A percentile compares a stretch with the other conserved stretches of the same genome.
Conservation (phyloP, 2,113 vertebrate genomes). For the Pituophis catenifer region DNA sequence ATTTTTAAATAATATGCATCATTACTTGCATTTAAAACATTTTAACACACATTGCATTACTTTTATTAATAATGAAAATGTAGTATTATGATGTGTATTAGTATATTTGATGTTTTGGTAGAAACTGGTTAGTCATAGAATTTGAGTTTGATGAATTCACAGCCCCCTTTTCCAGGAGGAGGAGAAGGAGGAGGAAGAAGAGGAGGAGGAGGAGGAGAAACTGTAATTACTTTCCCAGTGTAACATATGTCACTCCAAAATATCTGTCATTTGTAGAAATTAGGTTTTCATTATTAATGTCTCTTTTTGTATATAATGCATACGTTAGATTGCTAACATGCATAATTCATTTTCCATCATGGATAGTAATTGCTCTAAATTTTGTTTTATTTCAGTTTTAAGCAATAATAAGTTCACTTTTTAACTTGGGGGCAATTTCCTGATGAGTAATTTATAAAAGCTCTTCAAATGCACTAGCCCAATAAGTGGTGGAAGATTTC, state of each 20-base stretch:
- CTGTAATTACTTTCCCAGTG: conserved; percentile 27
- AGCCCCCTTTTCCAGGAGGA: background rate
- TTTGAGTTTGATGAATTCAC: background rate
- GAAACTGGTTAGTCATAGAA: background rate
- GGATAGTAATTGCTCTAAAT: conserved; percentile 20
- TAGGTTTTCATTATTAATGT: conserved; percentile 28
- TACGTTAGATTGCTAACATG: conserved; percentile 22
- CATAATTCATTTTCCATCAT: background rate
- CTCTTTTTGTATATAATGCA: conserved; percentile 1
- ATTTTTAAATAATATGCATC: background rate
- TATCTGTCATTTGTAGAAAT: conserved; percentile 29
- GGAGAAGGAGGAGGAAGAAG: background rate
- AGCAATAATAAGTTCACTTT: conserved; percentile 14
- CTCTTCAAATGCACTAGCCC: background rate
- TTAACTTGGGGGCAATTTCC: background rate
- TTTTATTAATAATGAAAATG: background rate
- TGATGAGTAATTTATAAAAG: background rate
- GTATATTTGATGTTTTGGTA: background rate
- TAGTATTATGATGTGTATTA: background rate
- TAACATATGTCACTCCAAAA: background rate
- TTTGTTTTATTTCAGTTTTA: conserved; percentile 37
- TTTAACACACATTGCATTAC: background rate
- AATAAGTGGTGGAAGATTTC: background rate
- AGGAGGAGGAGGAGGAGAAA: background rate
- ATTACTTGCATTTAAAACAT: background rate